phyloP scores from a whole-genome alignment of 2,888 invertebrate genomes.

The Thereva nobilitata region DNA sequence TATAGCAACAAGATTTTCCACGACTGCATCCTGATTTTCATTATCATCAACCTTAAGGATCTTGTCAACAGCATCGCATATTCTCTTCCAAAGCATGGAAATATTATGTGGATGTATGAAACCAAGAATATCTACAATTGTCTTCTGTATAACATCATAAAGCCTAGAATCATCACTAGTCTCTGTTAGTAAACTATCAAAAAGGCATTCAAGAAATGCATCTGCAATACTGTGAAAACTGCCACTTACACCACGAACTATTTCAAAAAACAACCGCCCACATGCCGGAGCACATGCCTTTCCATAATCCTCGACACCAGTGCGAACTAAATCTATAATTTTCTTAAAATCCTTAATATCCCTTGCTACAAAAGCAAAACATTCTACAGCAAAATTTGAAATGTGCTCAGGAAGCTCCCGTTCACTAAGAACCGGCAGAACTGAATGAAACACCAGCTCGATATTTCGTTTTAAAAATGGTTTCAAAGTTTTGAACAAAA shows the following conservation, averaged over 20 bases:
- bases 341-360: conserved; percentile 80
- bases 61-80: conserved; percentile 54
- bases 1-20: conserved; percentile 62
- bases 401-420: conserved; percentile 77
- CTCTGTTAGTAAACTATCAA: conserved; percentile 64
- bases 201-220: conserved; percentile 68
- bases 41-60: conserved; percentile 13
- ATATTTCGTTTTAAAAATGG: conserved; percentile 81
- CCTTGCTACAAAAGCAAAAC: conserved; percentile 92
- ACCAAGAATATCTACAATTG: conserved; percentile 66
- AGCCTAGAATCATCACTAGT: background rate
- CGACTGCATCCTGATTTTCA: conserved; percentile 29
- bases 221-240: conserved; percentile 85
- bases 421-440: conserved; percentile 73
- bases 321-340: conserved; percentile 72
- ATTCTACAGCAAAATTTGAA: conserved; percentile 92
- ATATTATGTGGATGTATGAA: conserved; percentile 68
- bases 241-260: conserved; percentile 78
- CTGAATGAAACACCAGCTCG: conserved; percentile 68
- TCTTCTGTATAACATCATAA: conserved; percentile 68
- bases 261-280: conserved; percentile 86
- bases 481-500: conserved; percentile 88
- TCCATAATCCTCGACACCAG: conserved; percentile 67
- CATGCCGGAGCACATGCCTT: conserved; percentile 78
- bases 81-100: conserved; percentile 68